Conservation (phyloP, 2,888 invertebrate species). For the Drosophila testacea region DNA sequence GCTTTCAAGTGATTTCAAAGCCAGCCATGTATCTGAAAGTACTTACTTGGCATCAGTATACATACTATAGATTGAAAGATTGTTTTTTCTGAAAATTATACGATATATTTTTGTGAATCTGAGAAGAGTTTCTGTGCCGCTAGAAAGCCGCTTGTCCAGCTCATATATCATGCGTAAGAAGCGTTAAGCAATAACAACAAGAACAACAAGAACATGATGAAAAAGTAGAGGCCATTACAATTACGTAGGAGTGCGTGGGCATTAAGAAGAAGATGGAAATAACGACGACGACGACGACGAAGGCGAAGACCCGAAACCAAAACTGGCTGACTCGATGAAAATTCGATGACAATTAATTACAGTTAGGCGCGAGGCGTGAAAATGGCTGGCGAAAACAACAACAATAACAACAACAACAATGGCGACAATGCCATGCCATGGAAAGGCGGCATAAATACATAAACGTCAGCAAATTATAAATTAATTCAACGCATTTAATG, state of each 20-base stretch:
- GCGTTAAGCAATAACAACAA: slow-evolving; percentile 41
- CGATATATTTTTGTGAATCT: slow-evolving; percentile 20
- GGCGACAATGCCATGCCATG: slow-evolving; percentile 6
- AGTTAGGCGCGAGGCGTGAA: slow-evolving; percentile 76
- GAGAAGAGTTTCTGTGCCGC: slow-evolving; percentile 9
- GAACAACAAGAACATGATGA: slow-evolving; percentile 1
- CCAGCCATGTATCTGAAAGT: neutral
- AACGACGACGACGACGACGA: neutral
- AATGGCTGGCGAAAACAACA: slow-evolving; percentile 49
- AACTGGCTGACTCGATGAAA: slow-evolving; percentile 76
- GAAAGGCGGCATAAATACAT: slow-evolving; percentile 67
- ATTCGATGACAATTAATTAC: slow-evolving; percentile 80
- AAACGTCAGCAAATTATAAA: slow-evolving; percentile 81
- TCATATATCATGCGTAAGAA: slow-evolving; percentile 52
- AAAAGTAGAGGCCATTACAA: slow-evolving; percentile 44
- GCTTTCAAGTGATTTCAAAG: too few relatives aligned
- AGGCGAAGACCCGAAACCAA: slow-evolving; percentile 18
- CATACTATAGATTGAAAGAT: neutral
- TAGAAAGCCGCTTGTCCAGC: slow-evolving; percentile 19
- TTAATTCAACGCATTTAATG: slow-evolving; percentile 79
- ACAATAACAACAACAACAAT: slow-evolving; percentile 26
- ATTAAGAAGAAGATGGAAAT: slow-evolving; percentile 3
- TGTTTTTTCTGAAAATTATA: neutral
- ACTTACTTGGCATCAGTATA: neutral
- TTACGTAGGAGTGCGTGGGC: slow-evolving; percentile 35